Percentiles rank a stretch among this genome's conserved stretches.
Conservation (phyloP, 2,797 vertebrate species). For the Cephalopachus bancanus region DNA sequence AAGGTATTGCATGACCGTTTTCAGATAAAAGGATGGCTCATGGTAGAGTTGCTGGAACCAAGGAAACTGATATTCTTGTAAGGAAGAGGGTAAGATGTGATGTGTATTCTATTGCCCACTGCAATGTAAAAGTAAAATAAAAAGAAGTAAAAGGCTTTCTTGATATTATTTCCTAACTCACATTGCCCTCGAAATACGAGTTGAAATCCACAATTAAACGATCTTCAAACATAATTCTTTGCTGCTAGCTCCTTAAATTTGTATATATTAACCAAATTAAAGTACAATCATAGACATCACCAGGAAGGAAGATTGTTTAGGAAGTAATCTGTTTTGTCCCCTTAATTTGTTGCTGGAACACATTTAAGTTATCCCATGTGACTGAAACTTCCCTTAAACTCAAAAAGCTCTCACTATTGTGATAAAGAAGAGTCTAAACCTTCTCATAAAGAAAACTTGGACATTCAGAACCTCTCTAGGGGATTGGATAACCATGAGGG, state of each 20-base stretch:
- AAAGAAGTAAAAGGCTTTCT: not conserved
- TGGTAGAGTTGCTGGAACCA: not conserved
- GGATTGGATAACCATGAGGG: not conserved
- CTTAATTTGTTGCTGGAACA: not conserved
- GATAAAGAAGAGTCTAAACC: not conserved
- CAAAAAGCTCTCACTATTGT: not conserved
- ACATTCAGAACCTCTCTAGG: not conserved
- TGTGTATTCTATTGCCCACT: not conserved
- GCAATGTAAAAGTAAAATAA: not conserved
- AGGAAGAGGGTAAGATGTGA: not conserved
- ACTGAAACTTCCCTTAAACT: not conserved
- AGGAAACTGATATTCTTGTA: not conserved
- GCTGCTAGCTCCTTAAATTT: not conserved
- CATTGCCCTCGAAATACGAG: not conserved
- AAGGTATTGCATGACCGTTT: not conserved
- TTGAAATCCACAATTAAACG: not conserved
- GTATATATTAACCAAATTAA: not conserved
- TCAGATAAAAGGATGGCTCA: not conserved
- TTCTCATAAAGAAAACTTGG: not conserved
- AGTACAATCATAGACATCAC: not conserved
- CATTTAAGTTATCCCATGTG: not conserved
- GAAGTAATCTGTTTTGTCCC: not conserved
- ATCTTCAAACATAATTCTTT: constrained; percentile 22
- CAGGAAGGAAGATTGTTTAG: not conserved
- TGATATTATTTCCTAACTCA: constrained; percentile 36